phyloP scores from a whole-genome alignment of 2,113 vertebrate species.

The Muntiacus muntjak region DNA sequence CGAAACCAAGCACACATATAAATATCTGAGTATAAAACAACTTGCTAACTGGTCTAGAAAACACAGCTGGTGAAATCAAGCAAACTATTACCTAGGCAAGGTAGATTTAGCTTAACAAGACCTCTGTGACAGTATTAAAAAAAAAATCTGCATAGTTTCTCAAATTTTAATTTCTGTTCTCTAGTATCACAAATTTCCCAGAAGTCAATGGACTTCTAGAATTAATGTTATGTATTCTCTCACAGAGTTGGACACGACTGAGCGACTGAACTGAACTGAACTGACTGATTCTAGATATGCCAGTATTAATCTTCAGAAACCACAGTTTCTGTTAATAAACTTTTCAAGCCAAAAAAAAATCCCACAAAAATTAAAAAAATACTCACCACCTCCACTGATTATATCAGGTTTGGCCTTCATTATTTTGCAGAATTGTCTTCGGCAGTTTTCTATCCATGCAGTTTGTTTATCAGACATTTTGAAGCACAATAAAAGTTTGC shows the following conservation, averaged over 20 bases:
- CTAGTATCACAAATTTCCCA: not conserved
- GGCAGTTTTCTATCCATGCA: conserved; percentile 85
- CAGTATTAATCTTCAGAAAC: not conserved
- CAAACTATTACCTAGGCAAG: not conserved
- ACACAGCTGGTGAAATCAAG: not conserved
- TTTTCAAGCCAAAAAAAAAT: not conserved
- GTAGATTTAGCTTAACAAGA: not conserved
- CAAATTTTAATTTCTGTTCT: not conserved
- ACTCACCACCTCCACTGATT: conserved; percentile 85
- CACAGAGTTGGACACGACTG: too few species aligned
- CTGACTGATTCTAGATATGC: too few species aligned
- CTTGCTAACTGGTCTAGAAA: not conserved
- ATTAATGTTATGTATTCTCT: not conserved
- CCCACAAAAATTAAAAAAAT: not conserved
- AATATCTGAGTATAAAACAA: conserved; percentile 16
- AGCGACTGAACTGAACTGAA: too few species aligned
- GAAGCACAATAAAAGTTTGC: conserved; percentile 79
- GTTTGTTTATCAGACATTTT: conserved; percentile 78
- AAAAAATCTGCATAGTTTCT: not conserved
- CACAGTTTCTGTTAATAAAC: not conserved
- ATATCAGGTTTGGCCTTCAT: conserved; percentile 82
- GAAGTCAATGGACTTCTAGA: not conserved
- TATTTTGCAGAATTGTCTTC: conserved; percentile 83
- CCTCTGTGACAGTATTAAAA: not conserved
- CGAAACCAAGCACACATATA: not conserved